Evolutionary conservation across 2,113 vertebrate species (phyloP), one percentile per base, ranked within the genome.

Genomic region (Pelecanus crispus): DNA sequence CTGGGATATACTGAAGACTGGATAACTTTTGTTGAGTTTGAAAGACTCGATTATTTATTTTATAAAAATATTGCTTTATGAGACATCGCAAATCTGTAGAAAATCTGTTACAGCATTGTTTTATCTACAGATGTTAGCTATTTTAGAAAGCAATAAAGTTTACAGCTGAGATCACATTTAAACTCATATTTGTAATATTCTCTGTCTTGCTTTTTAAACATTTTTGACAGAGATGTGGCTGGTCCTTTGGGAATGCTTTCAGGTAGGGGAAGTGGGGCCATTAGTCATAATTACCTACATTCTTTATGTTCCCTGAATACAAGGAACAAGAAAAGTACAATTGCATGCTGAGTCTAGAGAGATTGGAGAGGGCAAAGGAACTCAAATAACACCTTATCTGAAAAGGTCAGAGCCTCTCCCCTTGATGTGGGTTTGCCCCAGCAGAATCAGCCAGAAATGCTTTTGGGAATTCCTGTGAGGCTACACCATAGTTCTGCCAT

Each of bases 31-130:
- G 17, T 5, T 61, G 65, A 73, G 45, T 74, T 90, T 92, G 58
- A 78, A 95, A 96, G 42, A 78, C 45, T n/a, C 3, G 4, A 26
- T 47, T 6, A 63, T 78, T 93, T 81, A 45, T 90, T 93, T 92
- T 89, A 28, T 78, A 65, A 67, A 59, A 58, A 49, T 49, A 92
- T 26, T 88, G 38, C 28, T 92, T 75, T 56, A 21, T 22, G 50
- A 88, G 31, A 52, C 28, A n/a, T 58, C 59, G 32, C 11, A 86
- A 65, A 80, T 58, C 29, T 75, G 59, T 21, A 83, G 71, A 93
- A 95, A 72, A 47, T 53, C 17, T 78, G 38, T 53, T 78, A 44
- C n/a, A 44, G 31, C 2, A 40, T 36, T 81, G 25, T 73, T 92
- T 87, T 85, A 56, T 66, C 72, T 81, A 32, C 77, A 75, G 40